A percentile compares a stretch with the other conserved stretches of the same genome.
Conservation (phyloP, 2,888 invertebrate genomes). For the Trachelus stipa region DNA sequence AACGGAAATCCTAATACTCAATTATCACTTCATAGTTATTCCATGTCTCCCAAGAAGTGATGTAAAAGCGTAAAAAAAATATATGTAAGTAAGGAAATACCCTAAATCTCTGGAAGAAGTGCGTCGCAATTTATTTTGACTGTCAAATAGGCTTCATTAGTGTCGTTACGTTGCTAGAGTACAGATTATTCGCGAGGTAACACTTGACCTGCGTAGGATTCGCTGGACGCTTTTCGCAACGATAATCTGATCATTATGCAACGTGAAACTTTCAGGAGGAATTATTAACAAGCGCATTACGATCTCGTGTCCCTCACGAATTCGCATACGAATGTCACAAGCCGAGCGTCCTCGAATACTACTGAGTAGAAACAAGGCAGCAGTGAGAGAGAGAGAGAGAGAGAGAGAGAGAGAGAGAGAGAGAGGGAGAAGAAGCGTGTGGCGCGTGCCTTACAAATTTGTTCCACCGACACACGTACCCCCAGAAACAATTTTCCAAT, state of each 20-base stretch:
- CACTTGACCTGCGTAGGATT: neutral
- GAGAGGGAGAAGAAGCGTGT: neutral
- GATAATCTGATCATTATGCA: neutral
- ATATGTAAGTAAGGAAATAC: too few relatives aligned
- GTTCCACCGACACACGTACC: constrained; percentile 12
- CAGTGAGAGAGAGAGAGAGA: neutral
- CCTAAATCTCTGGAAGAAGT: neutral
- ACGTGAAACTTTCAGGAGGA: neutral
- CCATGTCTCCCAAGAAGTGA: neutral
- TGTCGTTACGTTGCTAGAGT: neutral
- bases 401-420: neutral
- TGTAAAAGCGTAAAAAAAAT: neutral
- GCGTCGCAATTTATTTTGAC: neutral
- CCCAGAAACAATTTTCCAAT: constrained; percentile 25
- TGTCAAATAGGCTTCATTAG: neutral
- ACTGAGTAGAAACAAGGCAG: neutral
- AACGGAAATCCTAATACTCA: neutral
- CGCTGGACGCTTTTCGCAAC: neutral
- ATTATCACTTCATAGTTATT: neutral
- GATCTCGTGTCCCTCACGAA: neutral
- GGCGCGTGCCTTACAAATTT: constrained; percentile 14
- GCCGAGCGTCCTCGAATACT: neutral
- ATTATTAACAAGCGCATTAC: neutral
- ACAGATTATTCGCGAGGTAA: neutral
- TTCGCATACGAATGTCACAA: neutral